Percentiles rank a stretch among this genome's conserved stretches.
These are phyloP conservation scores for Nesidiocoris tenuis DNA, from an alignment of 2,888 invertebrate species.

Conservation along the genomic window DNA sequence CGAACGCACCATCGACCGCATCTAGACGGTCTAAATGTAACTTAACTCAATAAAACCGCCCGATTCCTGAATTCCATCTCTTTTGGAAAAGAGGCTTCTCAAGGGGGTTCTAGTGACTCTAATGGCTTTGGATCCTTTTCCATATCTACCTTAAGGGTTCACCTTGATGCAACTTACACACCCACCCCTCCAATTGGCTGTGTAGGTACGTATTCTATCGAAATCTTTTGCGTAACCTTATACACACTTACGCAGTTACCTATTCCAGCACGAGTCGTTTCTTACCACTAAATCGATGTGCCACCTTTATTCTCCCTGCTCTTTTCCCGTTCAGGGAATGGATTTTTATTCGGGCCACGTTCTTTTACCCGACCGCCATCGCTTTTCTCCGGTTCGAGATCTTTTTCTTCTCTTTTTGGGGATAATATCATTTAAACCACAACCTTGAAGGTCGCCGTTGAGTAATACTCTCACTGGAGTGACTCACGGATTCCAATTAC, in stretches of 20 bases:
- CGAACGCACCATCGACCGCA: background rate
- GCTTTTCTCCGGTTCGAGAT: background rate
- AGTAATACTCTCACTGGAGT: slow-evolving; percentile 4
- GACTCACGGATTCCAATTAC: slow-evolving; percentile 3
- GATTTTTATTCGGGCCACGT: slow-evolving; percentile 20
- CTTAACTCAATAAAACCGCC: slow-evolving; percentile 37
- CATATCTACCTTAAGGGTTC: slow-evolving; percentile 20
- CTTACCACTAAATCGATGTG: slow-evolving; percentile 11
- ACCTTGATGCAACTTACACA: background rate
- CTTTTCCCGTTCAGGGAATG: background rate
- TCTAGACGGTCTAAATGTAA: slow-evolving; percentile 36
- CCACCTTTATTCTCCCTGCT: background rate
- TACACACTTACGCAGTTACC: background rate
- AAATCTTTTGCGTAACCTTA: background rate
- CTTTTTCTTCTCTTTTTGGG: background rate
- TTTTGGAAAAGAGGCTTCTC: slow-evolving; percentile 21
- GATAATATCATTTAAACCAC: slow-evolving; percentile 27
- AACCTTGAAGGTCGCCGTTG: slow-evolving; percentile 18
- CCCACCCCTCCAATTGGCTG: background rate
- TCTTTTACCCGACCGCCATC: background rate
- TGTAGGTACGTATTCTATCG: background rate
- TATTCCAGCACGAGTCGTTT: background rate
- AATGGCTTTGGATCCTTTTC: slow-evolving; percentile 34
- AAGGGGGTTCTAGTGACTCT: background rate
- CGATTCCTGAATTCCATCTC: slow-evolving; percentile 40